Base-by-base conservation (phyloP, 2,797 vertebrate species). In the Limnodromus scolopaceus region DNA sequence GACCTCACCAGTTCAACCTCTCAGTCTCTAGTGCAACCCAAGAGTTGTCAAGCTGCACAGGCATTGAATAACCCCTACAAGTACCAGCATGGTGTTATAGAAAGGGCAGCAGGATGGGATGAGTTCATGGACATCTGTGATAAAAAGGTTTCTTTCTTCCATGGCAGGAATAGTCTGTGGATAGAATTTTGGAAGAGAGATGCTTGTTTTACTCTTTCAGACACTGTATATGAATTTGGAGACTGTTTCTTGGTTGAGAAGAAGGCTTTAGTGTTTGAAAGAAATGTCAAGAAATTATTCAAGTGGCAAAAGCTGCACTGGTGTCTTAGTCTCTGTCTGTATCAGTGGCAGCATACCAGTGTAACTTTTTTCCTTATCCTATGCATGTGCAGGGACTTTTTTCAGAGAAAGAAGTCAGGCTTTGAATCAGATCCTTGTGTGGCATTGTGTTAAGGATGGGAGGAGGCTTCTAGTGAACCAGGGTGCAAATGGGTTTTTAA, bases 231-330 rank as follows among this genome's bases (percentile, higher is more conserved):
- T 41, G 11, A 25, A 53, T 64, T 82, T 89, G 30, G n/a, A 74
- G 38, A 54, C 7, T 5, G 15, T 53, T 74, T 60, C 1, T 1
- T 57, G 6, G 11, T 28, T 86, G 57, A 87, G n/a, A 57, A 51
- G 32, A 36, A 14, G 11, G 7, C 15, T 77, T 92, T 39, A 38
- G 32, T 9, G 6, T 85, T 70, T 55, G 58, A 63, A 92, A 82
- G 46, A 71, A 54, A 55, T 25, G 11, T 30, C 18, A 78, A 58
- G 19, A 51, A 72, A 24, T 54, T 0, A 19, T 32, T 82, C 6
- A n/a, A 0, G 0, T 17, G 25, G 32, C 30, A 70, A 30, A 87
- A 60, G 7, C 1, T 1, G 15, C n/a, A 51, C 4, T 71, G 32
- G 38, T 23, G 11, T 10, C 22, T 82, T 46, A n/a, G 5, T 54